phyloP scores from a whole-genome alignment of 2,113 vertebrate species.

The Picathartes gymnocephalus region DNA sequence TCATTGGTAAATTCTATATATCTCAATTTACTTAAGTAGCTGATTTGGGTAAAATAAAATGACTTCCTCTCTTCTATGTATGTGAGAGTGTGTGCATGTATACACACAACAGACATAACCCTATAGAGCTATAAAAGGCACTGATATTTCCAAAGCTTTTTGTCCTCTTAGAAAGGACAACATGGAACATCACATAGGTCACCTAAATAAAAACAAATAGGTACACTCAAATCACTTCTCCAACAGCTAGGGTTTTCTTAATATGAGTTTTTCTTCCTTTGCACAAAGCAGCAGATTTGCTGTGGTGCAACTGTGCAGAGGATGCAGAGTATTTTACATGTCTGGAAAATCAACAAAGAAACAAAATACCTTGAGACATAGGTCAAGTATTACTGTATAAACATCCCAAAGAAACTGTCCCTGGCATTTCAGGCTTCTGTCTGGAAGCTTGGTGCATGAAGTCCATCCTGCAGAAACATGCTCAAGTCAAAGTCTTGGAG shows the following conservation, averaged over 20 bases:
- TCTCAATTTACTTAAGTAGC: conserved; percentile 87
- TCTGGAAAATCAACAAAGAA: background rate
- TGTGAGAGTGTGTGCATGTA: background rate
- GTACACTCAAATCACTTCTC: background rate
- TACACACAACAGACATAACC: conserved; percentile 60
- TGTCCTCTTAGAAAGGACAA: conserved; percentile 2
- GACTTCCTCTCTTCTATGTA: conserved; percentile 68
- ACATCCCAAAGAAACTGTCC: background rate
- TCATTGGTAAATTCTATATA: conserved; percentile 85
- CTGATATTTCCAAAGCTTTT: background rate
- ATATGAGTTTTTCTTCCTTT: background rate
- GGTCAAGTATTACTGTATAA: background rate
- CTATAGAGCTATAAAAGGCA: conserved; percentile 45
- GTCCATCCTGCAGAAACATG: background rate
- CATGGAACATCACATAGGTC: background rate
- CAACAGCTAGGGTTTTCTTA: background rate
- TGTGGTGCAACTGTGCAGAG: background rate
- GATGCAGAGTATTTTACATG: background rate
- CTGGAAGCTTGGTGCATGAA: background rate
- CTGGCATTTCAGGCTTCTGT: background rate
- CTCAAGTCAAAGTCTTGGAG: background rate
- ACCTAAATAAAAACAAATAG: background rate
- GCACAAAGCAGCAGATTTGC: background rate
- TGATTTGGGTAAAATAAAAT: conserved; percentile 85
- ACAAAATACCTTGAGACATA: background rate